phyloP scores from a whole-genome alignment of 1,140 invertebrate genomes.

The Conus betulinus region DNA sequence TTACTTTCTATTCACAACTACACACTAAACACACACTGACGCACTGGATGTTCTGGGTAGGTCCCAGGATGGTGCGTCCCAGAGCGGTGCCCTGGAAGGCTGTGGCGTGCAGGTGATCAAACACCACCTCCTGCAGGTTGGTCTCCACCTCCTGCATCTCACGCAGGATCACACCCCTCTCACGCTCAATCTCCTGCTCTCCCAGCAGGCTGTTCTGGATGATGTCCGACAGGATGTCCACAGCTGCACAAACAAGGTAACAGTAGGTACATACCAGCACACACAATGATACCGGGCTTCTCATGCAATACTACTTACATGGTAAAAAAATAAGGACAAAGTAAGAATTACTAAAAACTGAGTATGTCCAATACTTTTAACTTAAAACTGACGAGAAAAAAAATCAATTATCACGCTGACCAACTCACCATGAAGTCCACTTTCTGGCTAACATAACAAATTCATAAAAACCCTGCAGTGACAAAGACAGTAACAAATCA shows the following conservation, averaged over 20 bases:
- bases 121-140: conserved; percentile 99
- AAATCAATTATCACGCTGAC: too few relatives aligned
- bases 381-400: too few relatives aligned
- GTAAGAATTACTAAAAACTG: too few relatives aligned
- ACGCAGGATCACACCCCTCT: conserved; percentile 96
- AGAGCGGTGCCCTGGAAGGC: conserved; percentile 97
- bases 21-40: conserved; percentile 37
- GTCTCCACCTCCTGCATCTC: conserved; percentile 99
- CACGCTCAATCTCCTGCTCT: conserved; percentile 93
- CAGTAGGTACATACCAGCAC: too few relatives aligned
- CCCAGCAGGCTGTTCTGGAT: conserved; percentile 97
- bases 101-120: conserved; percentile 97
- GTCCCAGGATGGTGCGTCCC: conserved; percentile 97
- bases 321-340: too few relatives aligned
- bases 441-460: too few relatives aligned
- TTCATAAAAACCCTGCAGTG: too few relatives aligned
- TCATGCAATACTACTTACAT: too few relatives aligned
- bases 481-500: too few relatives aligned
- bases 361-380: too few relatives aligned
- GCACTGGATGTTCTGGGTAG: conserved; percentile 96
- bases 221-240: conserved; percentile 98
- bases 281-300: too few relatives aligned
- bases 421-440: too few relatives aligned
- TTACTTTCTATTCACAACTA: neutral
- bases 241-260: conserved; percentile 79